Percentiles rank a stretch among this genome's conserved stretches.
These are phyloP conservation scores for Nudaria mundana DNA, from an alignment of 2,888 invertebrate genomes.

Conservation along the genomic window DNA sequence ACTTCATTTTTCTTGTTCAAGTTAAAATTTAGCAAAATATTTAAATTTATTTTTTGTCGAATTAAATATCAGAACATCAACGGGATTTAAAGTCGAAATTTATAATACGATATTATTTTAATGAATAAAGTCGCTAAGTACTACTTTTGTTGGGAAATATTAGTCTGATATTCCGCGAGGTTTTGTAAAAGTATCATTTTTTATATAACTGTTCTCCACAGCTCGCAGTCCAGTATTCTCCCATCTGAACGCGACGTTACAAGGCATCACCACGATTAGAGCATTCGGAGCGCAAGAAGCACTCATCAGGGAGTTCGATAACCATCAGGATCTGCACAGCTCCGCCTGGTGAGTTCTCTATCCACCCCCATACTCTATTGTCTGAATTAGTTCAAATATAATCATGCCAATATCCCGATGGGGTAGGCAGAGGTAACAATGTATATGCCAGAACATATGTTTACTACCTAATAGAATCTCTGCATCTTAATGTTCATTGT, in stretches of 20 bases:
- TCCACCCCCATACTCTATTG: background rate
- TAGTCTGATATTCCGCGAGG: no score
- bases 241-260: conserved; percentile 93
- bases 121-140: background rate
- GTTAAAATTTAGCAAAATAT: no score
- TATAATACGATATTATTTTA: background rate
- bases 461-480: no score
- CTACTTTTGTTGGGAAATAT: no score
- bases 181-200: conserved; percentile 17
- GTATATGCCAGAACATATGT: no score
- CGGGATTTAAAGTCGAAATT: no score
- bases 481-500: no score
- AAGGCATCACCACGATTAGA: conserved; percentile 95
- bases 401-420: no score
- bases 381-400: background rate
- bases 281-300: conserved; percentile 92
- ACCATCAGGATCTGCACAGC: conserved; percentile 92
- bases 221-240: conserved; percentile 98
- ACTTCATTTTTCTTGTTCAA: no score
- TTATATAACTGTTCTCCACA: conserved; percentile 44
- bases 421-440: no score
- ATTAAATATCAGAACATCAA: no score
- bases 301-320: conserved; percentile 89
- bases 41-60: no score
- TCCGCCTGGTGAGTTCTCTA: conserved; percentile 86